These are phyloP conservation scores for Alouatta caraya DNA, from an alignment of 2,797 vertebrate genomes.

Conservation along the genomic window DNA sequence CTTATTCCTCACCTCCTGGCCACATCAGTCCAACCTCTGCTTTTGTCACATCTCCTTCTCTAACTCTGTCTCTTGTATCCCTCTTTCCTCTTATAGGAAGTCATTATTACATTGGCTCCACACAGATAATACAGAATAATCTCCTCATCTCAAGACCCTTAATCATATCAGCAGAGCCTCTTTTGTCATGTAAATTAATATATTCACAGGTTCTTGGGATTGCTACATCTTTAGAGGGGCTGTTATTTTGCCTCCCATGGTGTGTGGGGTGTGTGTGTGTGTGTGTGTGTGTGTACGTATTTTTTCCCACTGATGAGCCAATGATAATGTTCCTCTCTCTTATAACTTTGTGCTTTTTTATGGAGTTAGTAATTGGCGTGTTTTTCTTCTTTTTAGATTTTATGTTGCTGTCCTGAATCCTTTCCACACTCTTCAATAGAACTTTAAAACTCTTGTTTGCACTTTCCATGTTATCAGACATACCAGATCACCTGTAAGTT, in stretches of 20 bases:
- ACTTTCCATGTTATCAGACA: not conserved
- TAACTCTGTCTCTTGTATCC: not conserved
- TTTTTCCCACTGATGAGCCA: not conserved
- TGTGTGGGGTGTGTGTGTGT: too few relatives aligned
- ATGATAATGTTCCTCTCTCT: not conserved
- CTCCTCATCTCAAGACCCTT: not conserved
- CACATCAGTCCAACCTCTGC: not conserved
- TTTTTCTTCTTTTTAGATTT: not conserved
- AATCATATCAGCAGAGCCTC: not conserved
- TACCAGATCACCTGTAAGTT: not conserved
- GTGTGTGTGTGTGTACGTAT: accelerated
- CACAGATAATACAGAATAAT: not conserved
- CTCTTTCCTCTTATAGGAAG: not conserved
- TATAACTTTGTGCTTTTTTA: not conserved
- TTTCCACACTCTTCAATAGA: not conserved
- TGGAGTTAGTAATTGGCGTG: not conserved
- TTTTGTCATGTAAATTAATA: not conserved
- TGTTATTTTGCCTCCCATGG: not conserved
- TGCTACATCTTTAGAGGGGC: not conserved
- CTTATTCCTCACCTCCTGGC: not conserved
- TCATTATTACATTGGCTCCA: not conserved
- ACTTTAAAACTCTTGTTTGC: not conserved
- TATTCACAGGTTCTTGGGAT: not conserved
- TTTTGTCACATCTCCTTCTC: not conserved
- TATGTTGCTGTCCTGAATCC: not conserved